Conservation (phyloP, 2,888 invertebrate species). For the Folsomia candida region DNA sequence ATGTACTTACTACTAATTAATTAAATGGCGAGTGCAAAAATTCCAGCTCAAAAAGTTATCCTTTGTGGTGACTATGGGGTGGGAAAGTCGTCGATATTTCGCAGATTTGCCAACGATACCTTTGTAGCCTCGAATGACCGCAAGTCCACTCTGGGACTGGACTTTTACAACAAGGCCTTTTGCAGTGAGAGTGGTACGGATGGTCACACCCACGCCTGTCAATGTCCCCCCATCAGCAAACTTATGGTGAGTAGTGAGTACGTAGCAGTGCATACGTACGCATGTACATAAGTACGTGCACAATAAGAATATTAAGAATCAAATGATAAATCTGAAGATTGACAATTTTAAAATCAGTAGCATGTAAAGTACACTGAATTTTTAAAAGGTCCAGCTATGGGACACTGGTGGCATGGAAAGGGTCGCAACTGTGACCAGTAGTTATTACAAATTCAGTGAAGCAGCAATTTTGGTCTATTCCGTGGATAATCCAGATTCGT, state of each 20-base stretch:
- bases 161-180: constrained; percentile 82
- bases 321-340: no score
- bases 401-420: constrained; percentile 97
- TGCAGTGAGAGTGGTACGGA: constrained; percentile 61
- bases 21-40: constrained; percentile 49
- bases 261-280: neutral
- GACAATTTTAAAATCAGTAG: neutral
- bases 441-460: constrained; percentile 93
- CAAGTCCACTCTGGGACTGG: constrained; percentile 84
- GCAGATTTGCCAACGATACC: constrained; percentile 84
- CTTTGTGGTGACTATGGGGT: constrained; percentile 94
- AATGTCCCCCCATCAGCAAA: constrained; percentile 14
- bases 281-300: no score
- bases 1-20: no score
- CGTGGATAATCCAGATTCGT: constrained; percentile 84
- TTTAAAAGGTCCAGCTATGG: constrained; percentile 81
- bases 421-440: constrained; percentile 89
- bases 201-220: constrained; percentile 22
- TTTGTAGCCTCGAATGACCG: constrained; percentile 79
- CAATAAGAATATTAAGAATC: no score
- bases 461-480: constrained; percentile 90
- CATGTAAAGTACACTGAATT: constrained; percentile 24
- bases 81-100: constrained; percentile 89
- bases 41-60: constrained; percentile 87
- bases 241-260: constrained; percentile 22